Conservation (phyloP, 2,888 invertebrate genomes). For the Encarsia formosa region DNA sequence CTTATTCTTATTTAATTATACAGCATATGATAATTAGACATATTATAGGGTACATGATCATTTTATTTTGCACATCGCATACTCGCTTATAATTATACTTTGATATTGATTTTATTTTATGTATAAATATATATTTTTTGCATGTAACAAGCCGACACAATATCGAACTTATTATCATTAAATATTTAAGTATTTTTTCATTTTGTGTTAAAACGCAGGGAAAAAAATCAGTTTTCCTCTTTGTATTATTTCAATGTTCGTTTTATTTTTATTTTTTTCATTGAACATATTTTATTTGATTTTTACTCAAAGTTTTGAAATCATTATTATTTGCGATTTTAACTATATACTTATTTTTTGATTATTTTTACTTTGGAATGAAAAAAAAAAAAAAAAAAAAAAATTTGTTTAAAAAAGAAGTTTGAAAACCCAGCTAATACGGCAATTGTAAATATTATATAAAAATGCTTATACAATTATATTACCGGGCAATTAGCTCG, state of each 20-base stretch:
- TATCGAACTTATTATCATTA: constrained; percentile 10
- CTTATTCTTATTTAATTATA: constrained; percentile 8
- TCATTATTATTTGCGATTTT: neutral
- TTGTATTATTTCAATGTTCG: no score
- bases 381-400: constrained; percentile 1
- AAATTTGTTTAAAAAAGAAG: constrained; percentile 4
- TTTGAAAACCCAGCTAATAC: constrained; percentile 1
- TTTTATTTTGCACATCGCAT: constrained; percentile 28
- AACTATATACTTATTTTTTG: no score
- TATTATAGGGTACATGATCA: constrained; percentile 20
- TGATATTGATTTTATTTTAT: constrained; percentile 14
- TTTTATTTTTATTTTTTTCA: no score
- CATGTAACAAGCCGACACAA: constrained; percentile 12
- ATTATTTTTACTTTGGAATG: constrained; percentile 4
- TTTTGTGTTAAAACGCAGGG: constrained; percentile 8
- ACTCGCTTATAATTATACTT: constrained; percentile 23
- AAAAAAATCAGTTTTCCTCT: neutral
- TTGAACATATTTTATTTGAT: no score
- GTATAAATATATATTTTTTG: constrained; percentile 24
- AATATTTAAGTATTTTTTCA: constrained; percentile 8
- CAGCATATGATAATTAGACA: neutral
- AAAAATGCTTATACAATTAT: constrained; percentile 21
- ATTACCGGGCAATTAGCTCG: constrained; percentile 36
- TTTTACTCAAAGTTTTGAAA: neutral
- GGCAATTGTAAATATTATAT: constrained; percentile 27